These are phyloP conservation scores for Caerostris extrusa DNA, from an alignment of 1,140 invertebrate species.

Conservation along the genomic window DNA sequence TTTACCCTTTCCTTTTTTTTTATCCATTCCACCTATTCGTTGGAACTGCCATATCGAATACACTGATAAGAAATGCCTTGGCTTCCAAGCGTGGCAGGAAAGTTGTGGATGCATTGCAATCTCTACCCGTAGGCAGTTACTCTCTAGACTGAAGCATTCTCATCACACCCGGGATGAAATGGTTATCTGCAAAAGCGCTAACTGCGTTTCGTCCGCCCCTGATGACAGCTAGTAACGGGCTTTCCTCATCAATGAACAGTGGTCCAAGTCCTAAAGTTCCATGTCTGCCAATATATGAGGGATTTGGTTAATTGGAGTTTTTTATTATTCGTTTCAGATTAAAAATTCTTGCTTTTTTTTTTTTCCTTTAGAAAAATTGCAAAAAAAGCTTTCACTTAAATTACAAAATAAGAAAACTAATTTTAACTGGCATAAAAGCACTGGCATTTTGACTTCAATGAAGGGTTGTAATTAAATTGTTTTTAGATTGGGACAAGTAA, in stretches of 20 bases:
- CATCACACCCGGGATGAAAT: not conserved
- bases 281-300: no score
- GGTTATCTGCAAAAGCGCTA: constrained; percentile 22
- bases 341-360: no score
- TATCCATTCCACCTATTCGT: not conserved
- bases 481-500: no score
- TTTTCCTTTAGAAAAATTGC: no score
- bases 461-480: no score
- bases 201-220: constrained; percentile 38
- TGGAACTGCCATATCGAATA: not conserved
- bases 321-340: no score
- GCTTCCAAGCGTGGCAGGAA: constrained; percentile 3
- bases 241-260: not conserved
- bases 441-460: no score
- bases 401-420: no score
- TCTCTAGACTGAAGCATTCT: not conserved
- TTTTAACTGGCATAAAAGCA: no score
- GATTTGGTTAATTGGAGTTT: no score
- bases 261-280: not conserved
- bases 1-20: not conserved
- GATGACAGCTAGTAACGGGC: constrained; percentile 46
- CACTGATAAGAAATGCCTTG: constrained; percentile 55
- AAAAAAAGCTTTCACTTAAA: no score
- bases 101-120: constrained; percentile 9
- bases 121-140: constrained; percentile 37